A percentile compares a stretch with the other conserved stretches of the same genome.
phyloP scores from a whole-genome alignment of 2,797 vertebrate genomes.

The Acipenser transmontanus region DNA sequence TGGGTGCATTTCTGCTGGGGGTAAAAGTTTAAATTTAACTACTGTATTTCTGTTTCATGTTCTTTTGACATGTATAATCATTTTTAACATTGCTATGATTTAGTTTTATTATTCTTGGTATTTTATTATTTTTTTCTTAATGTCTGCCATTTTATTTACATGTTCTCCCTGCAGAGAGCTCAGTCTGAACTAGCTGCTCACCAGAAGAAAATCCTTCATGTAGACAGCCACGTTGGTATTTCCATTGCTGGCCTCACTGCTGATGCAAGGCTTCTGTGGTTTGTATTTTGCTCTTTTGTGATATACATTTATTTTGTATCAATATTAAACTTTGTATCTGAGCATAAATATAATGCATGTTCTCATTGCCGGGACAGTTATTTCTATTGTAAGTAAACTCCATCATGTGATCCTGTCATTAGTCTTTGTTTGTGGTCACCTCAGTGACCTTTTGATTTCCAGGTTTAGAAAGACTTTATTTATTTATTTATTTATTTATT shows the following conservation, averaged over 20 bases:
- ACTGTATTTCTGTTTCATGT: no score
- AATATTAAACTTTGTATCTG: not conserved
- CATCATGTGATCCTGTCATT: no score
- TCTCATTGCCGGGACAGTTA: slow-evolving; percentile 26
- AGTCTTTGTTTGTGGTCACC: no score
- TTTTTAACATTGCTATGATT: no score
- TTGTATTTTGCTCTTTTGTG: slow-evolving; percentile 28
- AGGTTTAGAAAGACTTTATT: no score
- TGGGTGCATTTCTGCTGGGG: not conserved
- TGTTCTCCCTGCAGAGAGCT: slow-evolving; percentile 70
- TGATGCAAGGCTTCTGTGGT: slow-evolving; percentile 91
- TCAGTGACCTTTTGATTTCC: no score
- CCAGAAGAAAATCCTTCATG: slow-evolving; percentile 96
- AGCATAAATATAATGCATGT: slow-evolving; percentile 13
- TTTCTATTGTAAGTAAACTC: slow-evolving; percentile 1
- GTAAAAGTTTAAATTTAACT: no score
- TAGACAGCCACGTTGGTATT: slow-evolving; percentile 94
- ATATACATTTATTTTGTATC: not conserved
- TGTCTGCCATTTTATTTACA: not conserved
- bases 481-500: no score
- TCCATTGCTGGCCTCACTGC: slow-evolving; percentile 95
- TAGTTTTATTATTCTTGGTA: not conserved
- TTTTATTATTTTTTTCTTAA: not conserved
- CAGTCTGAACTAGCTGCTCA: slow-evolving; percentile 96
- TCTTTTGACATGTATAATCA: no score